Evolutionary conservation across 2,797 vertebrate genomes (phyloP), one percentile per base, ranked within the genome.

Genomic region (Sarcoramphus papa): DNA sequence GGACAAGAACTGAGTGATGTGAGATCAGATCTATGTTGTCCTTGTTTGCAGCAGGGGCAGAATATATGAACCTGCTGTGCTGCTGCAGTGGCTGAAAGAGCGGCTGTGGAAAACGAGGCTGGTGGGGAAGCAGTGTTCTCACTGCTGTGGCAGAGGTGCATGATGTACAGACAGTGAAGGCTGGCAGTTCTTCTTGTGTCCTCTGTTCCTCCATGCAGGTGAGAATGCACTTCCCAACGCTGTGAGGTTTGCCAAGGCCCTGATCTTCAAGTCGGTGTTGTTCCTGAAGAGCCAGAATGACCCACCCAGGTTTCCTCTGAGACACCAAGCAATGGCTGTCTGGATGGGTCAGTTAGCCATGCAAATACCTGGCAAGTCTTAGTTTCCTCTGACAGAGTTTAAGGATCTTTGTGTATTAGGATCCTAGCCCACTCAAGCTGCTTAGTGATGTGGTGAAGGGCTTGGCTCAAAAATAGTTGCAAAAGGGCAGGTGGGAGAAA

Each of bases 391-490:
- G 57, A 8, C 20, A 4, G 10, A 31, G 31, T 13, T n/a, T 60
- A 35, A n/a, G 40, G 33, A 62, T 69, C 80, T 78, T 73, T 45
- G 43, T 12, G 31, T 17, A 4, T 69, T 54, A 48, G 24, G 30
- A 72, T 91, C 43, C 56, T 41, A 50, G 56, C 33, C 27, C 24
- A 17, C 53, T 65, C 43, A 65, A 59, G 78, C 87, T 87, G 65
- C 80, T 88, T 74, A 59, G 77, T 22, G 83, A 12, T 0, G 10
- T 40, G 35, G 56, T 91, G 40, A 25, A 56, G n/a, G 33, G 53
- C 62, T 94, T 40, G 33, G 51, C 51, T 63, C 60, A 77, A 31
- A 69, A 95, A 78, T 15, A 81, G 65, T 72, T 72, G 20, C 83
- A 14, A 20, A 16, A 15, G 77, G 65, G 28, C 53, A 53, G 14